Conservation (phyloP, 2,888 invertebrate genomes). For the Micoletzkya japonica region DNA sequence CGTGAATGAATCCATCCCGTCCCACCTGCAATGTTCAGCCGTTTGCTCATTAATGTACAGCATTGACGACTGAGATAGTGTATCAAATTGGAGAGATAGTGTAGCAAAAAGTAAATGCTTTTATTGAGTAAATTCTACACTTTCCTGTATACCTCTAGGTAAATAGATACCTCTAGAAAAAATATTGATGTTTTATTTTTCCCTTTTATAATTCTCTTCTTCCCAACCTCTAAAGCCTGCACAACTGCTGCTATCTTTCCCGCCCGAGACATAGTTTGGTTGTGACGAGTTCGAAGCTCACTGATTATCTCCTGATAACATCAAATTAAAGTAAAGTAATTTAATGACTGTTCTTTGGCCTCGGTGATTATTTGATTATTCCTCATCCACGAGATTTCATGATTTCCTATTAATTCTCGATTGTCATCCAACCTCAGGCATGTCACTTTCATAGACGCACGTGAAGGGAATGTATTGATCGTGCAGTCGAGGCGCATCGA, state of each 20-base stretch:
- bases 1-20: slow-evolving; percentile 53
- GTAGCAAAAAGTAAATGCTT: neutral
- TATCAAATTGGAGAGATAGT: neutral
- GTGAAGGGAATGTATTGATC: slow-evolving; percentile 54
- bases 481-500: slow-evolving; percentile 60
- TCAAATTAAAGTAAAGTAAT: neutral
- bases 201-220: too few relatives aligned
- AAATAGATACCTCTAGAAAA: too few relatives aligned
- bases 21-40: slow-evolving; percentile 37
- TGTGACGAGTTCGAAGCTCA: slow-evolving; percentile 48
- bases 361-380: too few relatives aligned
- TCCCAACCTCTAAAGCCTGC: slow-evolving; percentile 47
- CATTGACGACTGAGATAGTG: too few relatives aligned
- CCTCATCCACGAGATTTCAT: too few relatives aligned
- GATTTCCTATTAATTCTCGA: neutral
- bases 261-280: slow-evolving; percentile 56
- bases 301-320: slow-evolving; percentile 58
- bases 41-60: too few relatives aligned
- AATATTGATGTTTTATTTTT: too few relatives aligned
- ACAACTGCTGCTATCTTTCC: slow-evolving; percentile 56
- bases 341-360: neutral
- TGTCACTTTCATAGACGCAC: slow-evolving; percentile 34
- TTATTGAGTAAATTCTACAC: too few relatives aligned
- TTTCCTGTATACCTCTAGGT: too few relatives aligned
- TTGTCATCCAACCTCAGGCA: slow-evolving; percentile 31